A percentile compares a stretch with the other conserved stretches of the same genome.
Evolutionary conservation across 1,140 invertebrate species (phyloP).

Genomic region (Wiebesia pumilae): DNA sequence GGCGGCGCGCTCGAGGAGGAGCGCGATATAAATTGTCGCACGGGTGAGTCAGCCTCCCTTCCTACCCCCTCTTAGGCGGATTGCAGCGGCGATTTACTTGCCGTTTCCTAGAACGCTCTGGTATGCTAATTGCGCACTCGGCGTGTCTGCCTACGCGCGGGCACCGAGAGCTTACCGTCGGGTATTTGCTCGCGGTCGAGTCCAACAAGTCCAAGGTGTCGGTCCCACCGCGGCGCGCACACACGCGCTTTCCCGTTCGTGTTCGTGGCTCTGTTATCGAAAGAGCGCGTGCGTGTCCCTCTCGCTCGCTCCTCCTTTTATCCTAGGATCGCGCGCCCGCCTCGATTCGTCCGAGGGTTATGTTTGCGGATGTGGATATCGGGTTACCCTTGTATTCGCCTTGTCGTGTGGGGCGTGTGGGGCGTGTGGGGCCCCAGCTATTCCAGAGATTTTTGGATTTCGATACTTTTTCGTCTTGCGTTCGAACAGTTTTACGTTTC

Average conservation of each 20-base stretch:
- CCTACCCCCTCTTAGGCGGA: background rate
- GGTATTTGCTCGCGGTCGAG: too few species aligned
- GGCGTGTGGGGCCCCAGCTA: background rate
- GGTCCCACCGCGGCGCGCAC: background rate
- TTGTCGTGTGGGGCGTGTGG: background rate
- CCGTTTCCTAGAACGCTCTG: slow-evolving; percentile 66
- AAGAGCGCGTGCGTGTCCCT: background rate
- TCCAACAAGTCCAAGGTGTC: background rate
- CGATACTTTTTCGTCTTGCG: background rate
- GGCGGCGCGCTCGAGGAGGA: background rate
- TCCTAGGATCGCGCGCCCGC: background rate
- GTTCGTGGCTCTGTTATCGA: background rate
- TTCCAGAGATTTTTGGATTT: background rate
- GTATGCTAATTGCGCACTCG: slow-evolving; percentile 70
- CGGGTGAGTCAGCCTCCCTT: background rate
- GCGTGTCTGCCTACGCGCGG: slow-evolving; percentile 30
- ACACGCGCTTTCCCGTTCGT: background rate
- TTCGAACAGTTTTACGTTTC: too few species aligned
- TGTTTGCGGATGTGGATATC: slow-evolving; percentile 37
- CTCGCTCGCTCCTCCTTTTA: background rate
- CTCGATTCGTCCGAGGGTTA: slow-evolving; percentile 1
- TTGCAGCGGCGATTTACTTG: slow-evolving; percentile 50
- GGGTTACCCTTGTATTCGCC: background rate
- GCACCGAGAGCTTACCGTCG: background rate
- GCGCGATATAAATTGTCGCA: slow-evolving; percentile 11